These are phyloP conservation scores for Ctenochaetus hawaiiensis DNA, from an alignment of 2,797 vertebrate species.

Conservation along the genomic window DNA sequence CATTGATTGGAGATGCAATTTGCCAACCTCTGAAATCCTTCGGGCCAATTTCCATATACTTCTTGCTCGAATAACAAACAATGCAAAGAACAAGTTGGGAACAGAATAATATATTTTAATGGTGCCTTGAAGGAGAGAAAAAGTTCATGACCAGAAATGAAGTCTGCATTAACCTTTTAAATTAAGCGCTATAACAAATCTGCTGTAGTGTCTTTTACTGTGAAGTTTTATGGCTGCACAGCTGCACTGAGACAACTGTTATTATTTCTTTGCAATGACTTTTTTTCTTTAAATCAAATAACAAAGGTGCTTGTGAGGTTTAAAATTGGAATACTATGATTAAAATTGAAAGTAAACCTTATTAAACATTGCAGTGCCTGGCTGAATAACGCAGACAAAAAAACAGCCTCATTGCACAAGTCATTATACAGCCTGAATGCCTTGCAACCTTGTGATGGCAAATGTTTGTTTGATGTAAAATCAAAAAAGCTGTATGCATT, in stretches of 20 bases:
- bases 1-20: slow-evolving; percentile 81
- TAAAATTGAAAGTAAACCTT: slow-evolving; percentile 39
- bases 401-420: slow-evolving; percentile 41
- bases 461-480: slow-evolving; percentile 50
- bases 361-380: slow-evolving; percentile 31
- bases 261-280: slow-evolving; percentile 19
- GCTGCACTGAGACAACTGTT: slow-evolving; percentile 12
- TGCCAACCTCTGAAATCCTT: slow-evolving; percentile 74
- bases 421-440: slow-evolving; percentile 45
- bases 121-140: slow-evolving; percentile 18
- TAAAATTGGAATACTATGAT: slow-evolving; percentile 28
- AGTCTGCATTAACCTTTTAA: slow-evolving; percentile 40
- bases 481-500: slow-evolving; percentile 33
- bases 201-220: slow-evolving; percentile 13
- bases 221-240: slow-evolving; percentile 22
- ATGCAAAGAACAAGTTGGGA: slow-evolving; percentile 39
- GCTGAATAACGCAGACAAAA: slow-evolving; percentile 39
- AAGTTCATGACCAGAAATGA: slow-evolving; percentile 32
- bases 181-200: slow-evolving; percentile 30
- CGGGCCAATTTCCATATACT: slow-evolving; percentile 69
- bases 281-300: slow-evolving; percentile 36
- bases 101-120: slow-evolving; percentile 62
- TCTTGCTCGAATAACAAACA: slow-evolving; percentile 63
- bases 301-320: slow-evolving; percentile 14
- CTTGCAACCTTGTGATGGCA: slow-evolving; percentile 48